Percentiles rank a stretch among this genome's conserved stretches.
phyloP scores from a whole-genome alignment of 64 coral and sea anemone genomes.

The Montipora sp. region DNA sequence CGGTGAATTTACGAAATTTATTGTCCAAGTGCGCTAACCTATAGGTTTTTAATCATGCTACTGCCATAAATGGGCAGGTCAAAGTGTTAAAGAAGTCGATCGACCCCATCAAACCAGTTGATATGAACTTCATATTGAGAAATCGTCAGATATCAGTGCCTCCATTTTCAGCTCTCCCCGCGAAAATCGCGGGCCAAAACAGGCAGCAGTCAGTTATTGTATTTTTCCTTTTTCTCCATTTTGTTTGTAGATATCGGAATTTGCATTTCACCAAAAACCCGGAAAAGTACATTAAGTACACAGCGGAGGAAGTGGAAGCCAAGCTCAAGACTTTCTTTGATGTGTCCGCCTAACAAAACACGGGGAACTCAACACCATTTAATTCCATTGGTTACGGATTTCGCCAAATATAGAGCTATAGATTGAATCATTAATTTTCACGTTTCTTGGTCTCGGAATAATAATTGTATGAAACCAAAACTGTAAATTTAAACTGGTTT shows the following conservation, averaged over 20 bases:
- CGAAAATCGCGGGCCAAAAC: neutral
- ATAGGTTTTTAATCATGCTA: too few species aligned
- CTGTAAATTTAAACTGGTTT: too few species aligned
- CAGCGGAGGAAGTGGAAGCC: slow-evolving; percentile 74
- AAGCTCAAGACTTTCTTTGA: slow-evolving; percentile 90
- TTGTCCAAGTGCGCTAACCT: too few species aligned
- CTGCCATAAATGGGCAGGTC: too few species aligned
- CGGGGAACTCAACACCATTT: neutral
- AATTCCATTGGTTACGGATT: neutral
- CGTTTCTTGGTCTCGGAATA: too few species aligned
- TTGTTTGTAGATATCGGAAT: too few species aligned
- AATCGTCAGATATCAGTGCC: neutral
- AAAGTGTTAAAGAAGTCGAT: too few species aligned
- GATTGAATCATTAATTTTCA: too few species aligned
- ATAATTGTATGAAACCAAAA: too few species aligned
- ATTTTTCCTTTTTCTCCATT: neutral
- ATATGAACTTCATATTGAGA: neutral
- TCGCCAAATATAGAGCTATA: neutral
- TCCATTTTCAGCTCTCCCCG: neutral
- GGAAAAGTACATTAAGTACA: slow-evolving; percentile 97
- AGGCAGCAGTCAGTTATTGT: too few species aligned
- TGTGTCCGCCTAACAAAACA: slow-evolving; percentile 80
- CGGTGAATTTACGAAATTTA: too few species aligned
- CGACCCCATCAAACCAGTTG: too few species aligned
- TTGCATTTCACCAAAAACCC: slow-evolving; percentile 93